A percentile compares a stretch with the other conserved stretches of the same genome.
Conservation (phyloP, 2,888 invertebrate species). For the Lasioglossum villosulum region DNA sequence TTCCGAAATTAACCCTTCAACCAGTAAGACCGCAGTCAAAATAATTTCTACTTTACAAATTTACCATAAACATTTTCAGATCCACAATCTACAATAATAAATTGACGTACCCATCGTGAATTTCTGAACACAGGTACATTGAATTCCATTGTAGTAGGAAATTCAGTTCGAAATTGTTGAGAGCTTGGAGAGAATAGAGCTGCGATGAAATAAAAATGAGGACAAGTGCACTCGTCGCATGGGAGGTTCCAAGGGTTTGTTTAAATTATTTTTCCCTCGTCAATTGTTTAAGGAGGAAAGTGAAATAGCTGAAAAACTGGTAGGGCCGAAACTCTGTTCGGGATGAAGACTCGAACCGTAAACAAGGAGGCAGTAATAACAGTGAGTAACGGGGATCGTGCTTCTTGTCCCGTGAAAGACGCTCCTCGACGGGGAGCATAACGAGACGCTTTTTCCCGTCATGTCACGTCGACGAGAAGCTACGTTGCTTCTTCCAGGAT, state of each 20-base stretch:
- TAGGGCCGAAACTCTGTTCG: background rate
- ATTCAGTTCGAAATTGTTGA: background rate
- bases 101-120: too few species aligned
- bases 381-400: background rate
- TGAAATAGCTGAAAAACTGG: background rate
- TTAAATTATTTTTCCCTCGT: background rate
- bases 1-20: too few species aligned
- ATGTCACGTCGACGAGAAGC: background rate
- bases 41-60: too few species aligned
- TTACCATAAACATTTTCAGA: too few species aligned
- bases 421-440: background rate
- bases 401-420: slow-evolving; percentile 26
- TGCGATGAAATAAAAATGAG: background rate
- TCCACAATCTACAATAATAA: too few species aligned
- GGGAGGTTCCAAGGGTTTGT: background rate
- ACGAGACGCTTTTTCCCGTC: slow-evolving; percentile 10
- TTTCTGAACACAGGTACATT: too few species aligned
- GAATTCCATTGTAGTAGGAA: background rate
- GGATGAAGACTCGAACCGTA: slow-evolving; percentile 9
- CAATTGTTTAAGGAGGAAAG: background rate
- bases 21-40: too few species aligned
- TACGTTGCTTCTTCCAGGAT: background rate
- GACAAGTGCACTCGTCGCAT: background rate
- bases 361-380: slow-evolving; percentile 32
- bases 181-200: background rate